Evolutionary conservation across 2,797 vertebrate genomes (phyloP), one percentile per base, ranked within the genome.

Genomic region (Lepilemur ruficaudatus): DNA sequence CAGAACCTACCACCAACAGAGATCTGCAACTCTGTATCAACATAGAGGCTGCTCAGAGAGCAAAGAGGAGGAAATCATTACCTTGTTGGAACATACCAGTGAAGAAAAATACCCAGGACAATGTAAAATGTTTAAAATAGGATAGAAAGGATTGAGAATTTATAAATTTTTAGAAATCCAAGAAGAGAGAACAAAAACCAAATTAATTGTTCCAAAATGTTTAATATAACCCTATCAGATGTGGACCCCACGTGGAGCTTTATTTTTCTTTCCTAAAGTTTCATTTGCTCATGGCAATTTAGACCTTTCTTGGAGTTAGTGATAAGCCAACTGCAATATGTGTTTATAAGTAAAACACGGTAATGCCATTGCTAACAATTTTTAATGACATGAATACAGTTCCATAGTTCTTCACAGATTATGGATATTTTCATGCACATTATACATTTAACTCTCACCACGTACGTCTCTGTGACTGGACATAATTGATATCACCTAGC

Each of bases 1-100:
- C 69, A 93, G 84, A 93, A 87, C 61, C 94, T 96, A 55, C 92
- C 87, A 86, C 82, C 72, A 91, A 30, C 48, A 15, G 79, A 94
- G 90, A 78, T 48, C 75, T 32, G 43, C 48, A 87, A 61, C 75
- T 95, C 92, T 65, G 61, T 52, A 67, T 48, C 87, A 88, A 61
- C 25, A 70, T 25, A 41, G 43, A 85, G 48, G 79, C 87, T 73
- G 75, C 61, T 55, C 52, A 30, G 63, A 20, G 73, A 83, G 22
- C 41, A 70, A 28, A 80, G 61, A 67, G 65, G 59, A 75, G 80
- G 32, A 81, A 55, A 63, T 69, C 67, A 3, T 25, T 32, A 57
- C 72, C 89, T 87, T 59, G 32, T 93, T 57, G 79, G 72, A 95
- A 92, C 30, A 35, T 11, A 35, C 5, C 7, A 38, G 32, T 7